A percentile compares a stretch with the other conserved stretches of the same genome.
Evolutionary conservation across 2,113 vertebrate species (phyloP).

Genomic region (Corythoichthys haematopterus): DNA sequence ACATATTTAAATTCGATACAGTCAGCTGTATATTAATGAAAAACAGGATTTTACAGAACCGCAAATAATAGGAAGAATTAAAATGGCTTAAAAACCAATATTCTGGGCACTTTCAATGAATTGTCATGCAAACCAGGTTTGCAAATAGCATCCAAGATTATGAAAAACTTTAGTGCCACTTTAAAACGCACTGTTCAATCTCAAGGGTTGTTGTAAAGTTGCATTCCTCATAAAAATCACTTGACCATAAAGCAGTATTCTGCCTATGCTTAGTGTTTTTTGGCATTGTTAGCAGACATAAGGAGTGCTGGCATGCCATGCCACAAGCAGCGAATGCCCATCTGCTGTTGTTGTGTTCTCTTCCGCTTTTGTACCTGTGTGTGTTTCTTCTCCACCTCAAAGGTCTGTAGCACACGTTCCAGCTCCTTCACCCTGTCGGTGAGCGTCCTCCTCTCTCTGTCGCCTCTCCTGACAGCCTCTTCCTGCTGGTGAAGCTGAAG

Average conservation of each 20-base stretch:
- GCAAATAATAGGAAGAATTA: too few relatives aligned
- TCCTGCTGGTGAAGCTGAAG: slow-evolving; percentile 78
- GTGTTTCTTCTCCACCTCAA: slow-evolving; percentile 70
- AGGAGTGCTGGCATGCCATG: slow-evolving; percentile 31
- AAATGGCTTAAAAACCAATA: too few relatives aligned
- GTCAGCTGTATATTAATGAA: too few relatives aligned
- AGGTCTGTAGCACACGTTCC: slow-evolving; percentile 73
- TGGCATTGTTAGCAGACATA: slow-evolving; percentile 35
- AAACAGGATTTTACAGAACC: too few relatives aligned
- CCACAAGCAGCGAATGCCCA: slow-evolving; percentile 26
- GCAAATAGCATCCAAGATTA: too few relatives aligned
- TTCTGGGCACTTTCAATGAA: too few relatives aligned
- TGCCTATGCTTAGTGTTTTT: slow-evolving; percentile 16
- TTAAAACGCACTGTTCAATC: too few relatives aligned
- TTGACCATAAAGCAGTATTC: not conserved
- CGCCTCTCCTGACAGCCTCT: slow-evolving; percentile 71
- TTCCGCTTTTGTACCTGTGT: slow-evolving; percentile 69
- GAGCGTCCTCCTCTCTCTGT: slow-evolving; percentile 74
- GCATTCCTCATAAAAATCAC: not conserved
- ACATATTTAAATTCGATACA: too few relatives aligned
- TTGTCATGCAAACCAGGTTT: too few relatives aligned
- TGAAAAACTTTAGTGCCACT: too few relatives aligned
- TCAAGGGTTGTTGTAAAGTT: too few relatives aligned
- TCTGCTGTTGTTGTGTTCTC: slow-evolving; percentile 55
- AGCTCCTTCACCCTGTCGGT: slow-evolving; percentile 73